phyloP scores from a whole-genome alignment of 2,113 vertebrate genomes.

The Prunella fulvescens region DNA sequence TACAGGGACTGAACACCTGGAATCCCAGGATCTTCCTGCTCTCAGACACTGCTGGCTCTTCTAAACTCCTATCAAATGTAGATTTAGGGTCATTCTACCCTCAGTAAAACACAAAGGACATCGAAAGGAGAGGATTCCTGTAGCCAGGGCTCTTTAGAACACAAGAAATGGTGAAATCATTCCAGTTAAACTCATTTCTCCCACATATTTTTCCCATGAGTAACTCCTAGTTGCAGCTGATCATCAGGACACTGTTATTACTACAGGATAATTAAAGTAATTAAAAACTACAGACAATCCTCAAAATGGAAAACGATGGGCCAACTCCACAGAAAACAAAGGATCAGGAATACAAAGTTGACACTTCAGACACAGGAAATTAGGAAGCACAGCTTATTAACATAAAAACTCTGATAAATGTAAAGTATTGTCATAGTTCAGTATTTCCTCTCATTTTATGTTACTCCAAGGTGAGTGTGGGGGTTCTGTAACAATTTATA shows the following conservation, averaged over 20 bases:
- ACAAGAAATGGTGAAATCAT: neutral
- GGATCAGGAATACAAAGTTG: neutral
- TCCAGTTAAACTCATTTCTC: neutral
- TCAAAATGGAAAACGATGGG: neutral
- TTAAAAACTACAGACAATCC: neutral
- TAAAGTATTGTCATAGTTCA: neutral
- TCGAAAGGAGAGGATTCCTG: neutral
- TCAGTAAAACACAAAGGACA: neutral
- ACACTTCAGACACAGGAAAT: neutral
- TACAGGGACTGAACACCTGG: neutral
- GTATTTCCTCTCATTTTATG: neutral
- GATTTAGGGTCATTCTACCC: neutral
- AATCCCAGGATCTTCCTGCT: neutral
- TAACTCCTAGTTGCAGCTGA: neutral
- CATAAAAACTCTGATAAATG: neutral
- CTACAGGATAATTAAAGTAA: neutral
- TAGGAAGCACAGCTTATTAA: neutral
- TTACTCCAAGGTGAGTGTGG: neutral
- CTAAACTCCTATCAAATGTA: neutral
- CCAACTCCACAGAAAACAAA: neutral
- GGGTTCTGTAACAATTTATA: neutral
- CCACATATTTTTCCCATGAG: neutral
- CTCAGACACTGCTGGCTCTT: neutral
- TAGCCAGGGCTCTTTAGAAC: neutral
- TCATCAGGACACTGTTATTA: neutral